Evolutionary conservation across 2,797 vertebrate species (phyloP), one percentile per base, ranked within the genome.

Genomic region (Glossophaga mutica): DNA sequence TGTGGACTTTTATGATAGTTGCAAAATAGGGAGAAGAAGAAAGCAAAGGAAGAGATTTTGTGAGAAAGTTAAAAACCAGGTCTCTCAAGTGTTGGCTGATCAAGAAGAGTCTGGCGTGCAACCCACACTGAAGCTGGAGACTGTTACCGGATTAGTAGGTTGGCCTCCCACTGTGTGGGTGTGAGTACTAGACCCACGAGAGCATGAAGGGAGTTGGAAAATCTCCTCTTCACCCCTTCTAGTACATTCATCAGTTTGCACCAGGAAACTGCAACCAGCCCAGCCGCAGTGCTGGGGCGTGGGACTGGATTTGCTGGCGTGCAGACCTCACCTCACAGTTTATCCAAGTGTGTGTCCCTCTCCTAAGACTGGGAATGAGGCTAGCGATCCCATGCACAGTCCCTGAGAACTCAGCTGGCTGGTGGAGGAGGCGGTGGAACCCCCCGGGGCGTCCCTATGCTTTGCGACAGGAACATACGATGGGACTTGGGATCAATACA

Each of bases 21-120:
- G 48, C 39, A 87, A 74, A 70, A 59, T 7, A 68, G 29, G 62
- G 74, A 15, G 5, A 62, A 81, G 84, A 77, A 71, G 84, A 82
- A 94, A 91, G 39, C 15, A 42, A 76, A 77, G 34, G n/a, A 81
- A 70, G 57, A 76, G 4, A 39, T 39, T 39, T 48, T 15, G 50
- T 34, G 50, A 55, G n/a, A 73, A 65, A 73, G 37, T 71, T 44
- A 70, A 68, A 67, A 57, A 32, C 48, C 34, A 39, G 52, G 19
- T 32, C 77, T 81, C 37, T 65, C 16, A 6, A 34, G 62, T 15
- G 50, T 67, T 81, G 55, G 65, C 11, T 15, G 29, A 59, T 1
- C 4, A 4, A 8, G 44, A 85, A 62, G 55, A 34, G 6, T 18
- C 5, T 16, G 16, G 9, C 3, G 2, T 3, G 22, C 39, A 62